phyloP scores from a whole-genome alignment of 2,113 vertebrate species.

The Odontophorus gujanensis region DNA sequence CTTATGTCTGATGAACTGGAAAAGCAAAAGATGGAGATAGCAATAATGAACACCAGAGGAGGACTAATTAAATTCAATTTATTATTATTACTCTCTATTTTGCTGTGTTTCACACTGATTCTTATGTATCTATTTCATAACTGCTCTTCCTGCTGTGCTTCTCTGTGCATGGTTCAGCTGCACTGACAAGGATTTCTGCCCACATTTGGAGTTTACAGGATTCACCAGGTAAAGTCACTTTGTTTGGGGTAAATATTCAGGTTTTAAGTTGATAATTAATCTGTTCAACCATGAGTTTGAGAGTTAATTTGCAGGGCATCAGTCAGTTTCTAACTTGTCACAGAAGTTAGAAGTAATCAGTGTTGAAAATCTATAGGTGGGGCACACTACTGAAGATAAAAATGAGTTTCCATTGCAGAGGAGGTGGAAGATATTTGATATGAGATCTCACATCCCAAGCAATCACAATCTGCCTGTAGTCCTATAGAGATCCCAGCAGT shows the following conservation, averaged over 20 bases:
- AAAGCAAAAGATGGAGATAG: neutral
- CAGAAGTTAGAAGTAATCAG: neutral
- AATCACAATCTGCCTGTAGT: neutral
- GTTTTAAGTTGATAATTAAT: neutral
- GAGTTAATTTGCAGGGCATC: neutral
- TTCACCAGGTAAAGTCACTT: neutral
- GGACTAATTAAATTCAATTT: conserved; percentile 54
- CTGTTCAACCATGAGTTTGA: neutral
- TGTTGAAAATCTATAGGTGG: neutral
- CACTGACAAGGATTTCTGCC: neutral
- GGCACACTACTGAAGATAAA: neutral
- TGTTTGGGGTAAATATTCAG: neutral
- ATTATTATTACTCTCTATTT: conserved; percentile 42
- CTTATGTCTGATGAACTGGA: conserved; percentile 27
- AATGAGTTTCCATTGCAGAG: neutral
- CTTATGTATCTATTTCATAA: neutral
- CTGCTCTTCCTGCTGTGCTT: neutral
- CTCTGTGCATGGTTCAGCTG: neutral
- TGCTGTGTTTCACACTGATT: neutral
- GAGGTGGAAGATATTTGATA: neutral
- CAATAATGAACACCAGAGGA: conserved; percentile 26
- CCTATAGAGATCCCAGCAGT: neutral
- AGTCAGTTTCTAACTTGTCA: neutral
- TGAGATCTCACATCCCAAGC: neutral
- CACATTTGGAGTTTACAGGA: neutral